phyloP scores from a whole-genome alignment of 2,113 vertebrate species.

The Micromys minutus region DNA sequence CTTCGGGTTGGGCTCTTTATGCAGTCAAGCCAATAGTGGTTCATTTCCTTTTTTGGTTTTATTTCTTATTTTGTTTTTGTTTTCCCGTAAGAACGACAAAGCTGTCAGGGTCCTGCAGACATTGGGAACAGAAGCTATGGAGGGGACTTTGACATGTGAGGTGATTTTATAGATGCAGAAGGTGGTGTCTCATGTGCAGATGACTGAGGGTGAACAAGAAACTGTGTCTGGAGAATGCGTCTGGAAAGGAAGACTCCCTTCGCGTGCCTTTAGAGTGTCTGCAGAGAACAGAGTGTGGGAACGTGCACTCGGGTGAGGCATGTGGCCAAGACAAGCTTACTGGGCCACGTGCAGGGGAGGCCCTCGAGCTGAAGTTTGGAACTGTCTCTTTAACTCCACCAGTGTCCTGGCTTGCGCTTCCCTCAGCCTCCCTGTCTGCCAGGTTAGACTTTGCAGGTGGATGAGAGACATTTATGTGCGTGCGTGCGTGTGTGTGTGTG shows the following conservation, averaged over 20 bases:
- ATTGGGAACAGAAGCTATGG: slow-evolving; percentile 56
- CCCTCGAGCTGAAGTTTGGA: slow-evolving; percentile 46
- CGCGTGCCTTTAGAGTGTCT: background rate
- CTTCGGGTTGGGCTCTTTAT: slow-evolving; percentile 64
- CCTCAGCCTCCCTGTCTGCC: background rate
- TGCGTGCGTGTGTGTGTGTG: background rate
- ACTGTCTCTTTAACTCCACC: slow-evolving; percentile 19
- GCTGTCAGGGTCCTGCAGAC: slow-evolving; percentile 57
- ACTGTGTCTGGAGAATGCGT: background rate
- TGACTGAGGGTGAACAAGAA: slow-evolving; percentile 17
- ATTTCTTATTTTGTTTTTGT: slow-evolving; percentile 50
- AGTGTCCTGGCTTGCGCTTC: slow-evolving; percentile 8
- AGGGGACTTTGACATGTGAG: slow-evolving; percentile 70
- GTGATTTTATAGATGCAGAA: slow-evolving; percentile 66
- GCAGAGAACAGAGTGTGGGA: slow-evolving; percentile 31
- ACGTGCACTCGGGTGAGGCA: background rate
- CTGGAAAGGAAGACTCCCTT: background rate
- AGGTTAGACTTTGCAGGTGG: slow-evolving; percentile 26
- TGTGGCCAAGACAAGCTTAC: slow-evolving; percentile 9
- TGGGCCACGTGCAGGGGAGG: slow-evolving; percentile 16
- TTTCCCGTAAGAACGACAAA: slow-evolving; percentile 40
- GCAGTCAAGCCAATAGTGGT: slow-evolving; percentile 51
- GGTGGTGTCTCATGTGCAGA: slow-evolving; percentile 35
- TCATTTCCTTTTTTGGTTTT: slow-evolving; percentile 19
- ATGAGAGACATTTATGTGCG: slow-evolving; percentile 11